Evolutionary conservation across 2,113 vertebrate genomes (phyloP).

Genomic region (Cisticola juncidis): DNA sequence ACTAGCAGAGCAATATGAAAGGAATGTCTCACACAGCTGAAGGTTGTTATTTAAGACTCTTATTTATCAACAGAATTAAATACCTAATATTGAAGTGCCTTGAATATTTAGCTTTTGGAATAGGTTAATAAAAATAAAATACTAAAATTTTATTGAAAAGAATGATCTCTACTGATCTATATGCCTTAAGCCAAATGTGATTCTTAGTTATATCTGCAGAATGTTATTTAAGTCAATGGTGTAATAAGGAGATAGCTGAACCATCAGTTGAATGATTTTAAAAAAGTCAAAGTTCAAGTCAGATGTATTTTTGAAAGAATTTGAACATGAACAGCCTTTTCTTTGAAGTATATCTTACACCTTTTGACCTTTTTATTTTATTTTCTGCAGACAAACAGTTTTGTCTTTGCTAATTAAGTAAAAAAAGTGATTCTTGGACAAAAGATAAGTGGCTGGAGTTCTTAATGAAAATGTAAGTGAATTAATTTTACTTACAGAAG

Average conservation of each 20-base stretch:
- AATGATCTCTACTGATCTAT: neutral
- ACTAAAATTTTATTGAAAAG: neutral
- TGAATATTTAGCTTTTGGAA: neutral
- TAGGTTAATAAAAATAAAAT: neutral
- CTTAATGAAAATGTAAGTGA: neutral
- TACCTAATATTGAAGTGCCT: neutral
- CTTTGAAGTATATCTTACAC: neutral
- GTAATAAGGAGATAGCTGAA: neutral
- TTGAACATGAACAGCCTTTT: neutral
- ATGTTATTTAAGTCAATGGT: neutral
- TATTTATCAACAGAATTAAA: neutral
- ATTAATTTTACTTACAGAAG: conserved; percentile 18
- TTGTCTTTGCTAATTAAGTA: neutral
- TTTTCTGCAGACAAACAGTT: neutral
- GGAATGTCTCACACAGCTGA: neutral
- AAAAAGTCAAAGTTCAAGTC: neutral
- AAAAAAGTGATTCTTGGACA: neutral
- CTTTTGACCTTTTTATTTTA: neutral
- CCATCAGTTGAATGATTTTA: neutral
- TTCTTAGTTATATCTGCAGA: neutral
- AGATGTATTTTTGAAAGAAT: neutral
- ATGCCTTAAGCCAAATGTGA: neutral
- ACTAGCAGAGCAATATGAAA: neutral
- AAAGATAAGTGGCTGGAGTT: neutral
- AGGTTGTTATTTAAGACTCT: neutral